These are phyloP conservation scores for Xiphorhynchus elegans DNA, from an alignment of 2,113 vertebrate species.

Conservation along the genomic window DNA sequence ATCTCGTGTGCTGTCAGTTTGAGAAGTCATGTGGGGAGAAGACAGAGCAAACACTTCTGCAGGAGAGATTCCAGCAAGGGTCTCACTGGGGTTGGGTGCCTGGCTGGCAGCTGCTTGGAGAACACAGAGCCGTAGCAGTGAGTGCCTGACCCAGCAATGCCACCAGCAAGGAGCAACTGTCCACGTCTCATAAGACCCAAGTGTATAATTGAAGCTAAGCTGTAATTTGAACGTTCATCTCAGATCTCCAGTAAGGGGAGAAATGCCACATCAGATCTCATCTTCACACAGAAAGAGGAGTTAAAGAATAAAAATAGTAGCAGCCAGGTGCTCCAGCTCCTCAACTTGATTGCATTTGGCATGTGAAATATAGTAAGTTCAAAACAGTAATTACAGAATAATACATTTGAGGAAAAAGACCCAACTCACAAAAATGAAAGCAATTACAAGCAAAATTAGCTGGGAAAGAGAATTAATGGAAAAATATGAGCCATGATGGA, in stretches of 20 bases:
- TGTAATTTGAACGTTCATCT: not conserved
- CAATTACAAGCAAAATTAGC: conserved; percentile 37
- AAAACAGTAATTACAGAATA: conserved; percentile 65
- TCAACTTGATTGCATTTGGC: conserved; percentile 40
- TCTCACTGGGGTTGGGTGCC: not conserved
- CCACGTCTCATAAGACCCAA: accelerated
- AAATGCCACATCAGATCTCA: conserved; percentile 1
- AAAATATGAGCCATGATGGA: conserved; percentile 44
- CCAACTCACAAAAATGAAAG: not conserved
- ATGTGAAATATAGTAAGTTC: conserved; percentile 35
- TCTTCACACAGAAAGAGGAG: not conserved
- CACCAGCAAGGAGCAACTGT: not conserved
- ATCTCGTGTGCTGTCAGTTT: not conserved
- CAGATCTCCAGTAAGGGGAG: not conserved
- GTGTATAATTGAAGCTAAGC: not conserved
- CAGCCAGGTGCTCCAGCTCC: conserved; percentile 37
- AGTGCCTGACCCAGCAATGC: not conserved
- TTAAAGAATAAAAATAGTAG: conserved; percentile 29
- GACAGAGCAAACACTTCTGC: not conserved
- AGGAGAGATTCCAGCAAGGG: not conserved
- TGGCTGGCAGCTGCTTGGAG: not conserved
- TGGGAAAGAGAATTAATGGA: conserved; percentile 14
- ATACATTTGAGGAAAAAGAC: not conserved
- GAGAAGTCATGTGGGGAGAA: not conserved
- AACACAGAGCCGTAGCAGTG: accelerated